Base-by-base conservation (phyloP, 30 jellyfish, hydroid and myxozoan species). In the Cassiopea xamachana region DNA sequence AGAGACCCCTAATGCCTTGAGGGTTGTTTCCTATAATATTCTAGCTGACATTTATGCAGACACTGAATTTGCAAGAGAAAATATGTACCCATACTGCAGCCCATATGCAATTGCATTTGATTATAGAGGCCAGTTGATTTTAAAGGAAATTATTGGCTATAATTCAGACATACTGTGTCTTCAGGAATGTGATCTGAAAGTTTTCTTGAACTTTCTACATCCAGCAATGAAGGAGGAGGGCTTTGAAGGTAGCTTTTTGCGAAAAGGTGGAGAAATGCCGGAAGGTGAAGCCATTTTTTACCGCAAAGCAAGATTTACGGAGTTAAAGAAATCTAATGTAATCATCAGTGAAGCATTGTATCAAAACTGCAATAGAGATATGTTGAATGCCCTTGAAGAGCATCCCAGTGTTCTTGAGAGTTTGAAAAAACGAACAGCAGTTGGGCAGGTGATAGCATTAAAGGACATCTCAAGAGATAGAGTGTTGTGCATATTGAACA, bases 271-370 rank as follows among this genome's bases (percentile, higher is more conserved):
- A 1, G 97, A 84, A 80, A 92, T 89, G 96, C 97, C 98, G 1
- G 99, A 96, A 71, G 99, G 99, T 1, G 99, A 96, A 73, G 99
- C 99, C 8, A 7, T 96, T 48, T 96, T 91, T 86, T 89, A 46
- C 74, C 27, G 75, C 62, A 45, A 45, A 43, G 78, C 84, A 7
- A 89, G 82, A 73, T 96, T 88, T 73, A 59, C 79, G 8, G 69
- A 64, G 14, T 50, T 88, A 14, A 60, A 81, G 72, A 92, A 85
- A 16, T 9, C 80, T 43, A 80, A 85, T 79, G 84, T 92, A 49
- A 46, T 92, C 16, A 60, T 92, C 1, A 85, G 93, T 59, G 97
- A 96, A 44, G 98, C 97, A 7, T 12, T 96, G 9, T 45, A 88
- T 19, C 46, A 82, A 59, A 77, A 77, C 44, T 91, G 96, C 75